Evolutionary conservation across 1,140 invertebrate species (phyloP).

Genomic region (Papilio helenus): DNA sequence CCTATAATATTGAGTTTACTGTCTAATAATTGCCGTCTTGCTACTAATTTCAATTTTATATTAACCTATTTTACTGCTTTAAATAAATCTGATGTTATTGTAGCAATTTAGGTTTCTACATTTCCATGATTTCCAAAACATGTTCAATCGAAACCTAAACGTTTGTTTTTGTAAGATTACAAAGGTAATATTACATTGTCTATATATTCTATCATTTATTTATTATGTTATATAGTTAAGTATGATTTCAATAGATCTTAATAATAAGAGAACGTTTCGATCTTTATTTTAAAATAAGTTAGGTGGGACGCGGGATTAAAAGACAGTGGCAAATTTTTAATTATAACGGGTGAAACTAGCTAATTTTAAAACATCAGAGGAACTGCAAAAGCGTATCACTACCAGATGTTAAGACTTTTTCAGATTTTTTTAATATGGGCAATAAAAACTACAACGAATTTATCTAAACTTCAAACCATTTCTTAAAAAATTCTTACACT

Average conservation of each 20-base stretch:
- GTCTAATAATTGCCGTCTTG: neutral
- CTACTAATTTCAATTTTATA: slow-evolving; percentile 3
- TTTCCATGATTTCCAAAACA: neutral
- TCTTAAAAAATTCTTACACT: slow-evolving; percentile 36
- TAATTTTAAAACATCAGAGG: neutral
- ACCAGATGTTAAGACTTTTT: neutral
- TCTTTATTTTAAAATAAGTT: no score
- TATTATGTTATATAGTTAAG: no score
- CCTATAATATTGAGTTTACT: slow-evolving; percentile 6
- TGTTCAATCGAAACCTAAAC: neutral
- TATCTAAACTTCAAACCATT: neutral
- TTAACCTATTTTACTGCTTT: neutral
- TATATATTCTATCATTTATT: no score
- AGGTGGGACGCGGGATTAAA: no score
- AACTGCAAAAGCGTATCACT: neutral
- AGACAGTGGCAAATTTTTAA: no score
- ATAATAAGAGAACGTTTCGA: no score
- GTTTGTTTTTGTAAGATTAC: neutral
- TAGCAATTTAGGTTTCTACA: neutral
- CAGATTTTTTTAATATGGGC: neutral
- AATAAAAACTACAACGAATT: neutral
- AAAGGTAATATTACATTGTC: neutral
- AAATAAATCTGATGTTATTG: neutral
- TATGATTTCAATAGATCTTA: no score
- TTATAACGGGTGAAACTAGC: neutral